These are phyloP conservation scores for Cephus spinipes DNA, from an alignment of 2,888 invertebrate species.

Conservation along the genomic window DNA sequence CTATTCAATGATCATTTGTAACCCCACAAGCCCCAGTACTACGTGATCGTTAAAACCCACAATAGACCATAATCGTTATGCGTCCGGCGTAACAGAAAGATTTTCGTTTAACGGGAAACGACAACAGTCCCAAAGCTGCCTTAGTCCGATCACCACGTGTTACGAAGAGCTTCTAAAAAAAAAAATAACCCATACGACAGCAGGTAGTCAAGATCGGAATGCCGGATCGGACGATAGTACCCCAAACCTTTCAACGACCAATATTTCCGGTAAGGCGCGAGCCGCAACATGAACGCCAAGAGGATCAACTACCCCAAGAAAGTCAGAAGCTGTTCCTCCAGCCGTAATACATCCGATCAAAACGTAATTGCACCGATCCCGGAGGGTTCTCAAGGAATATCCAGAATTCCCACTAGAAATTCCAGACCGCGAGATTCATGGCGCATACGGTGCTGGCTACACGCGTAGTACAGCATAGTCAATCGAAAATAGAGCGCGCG, in stretches of 20 bases:
- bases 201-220: not conserved
- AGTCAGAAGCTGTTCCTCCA: not conserved
- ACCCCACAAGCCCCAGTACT: not conserved
- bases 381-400: not conserved
- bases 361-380: not conserved
- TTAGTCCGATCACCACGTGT: not conserved
- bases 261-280: not conserved
- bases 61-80: not conserved
- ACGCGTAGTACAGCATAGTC: not conserved
- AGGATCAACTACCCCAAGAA: not conserved
- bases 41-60: not conserved
- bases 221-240: not conserved
- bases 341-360: not conserved
- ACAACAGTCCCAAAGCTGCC: not conserved
- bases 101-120: not conserved
- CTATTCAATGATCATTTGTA: not conserved
- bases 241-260: not conserved
- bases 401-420: not conserved
- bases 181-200: not conserved
- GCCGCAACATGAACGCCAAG: not conserved
- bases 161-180: not conserved
- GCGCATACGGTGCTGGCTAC: not conserved
- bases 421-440: not conserved
- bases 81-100: not conserved
- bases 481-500: not conserved